Evolutionary conservation across 2,888 invertebrate genomes (phyloP).

Genomic region (Ryuthela nishihirai): DNA sequence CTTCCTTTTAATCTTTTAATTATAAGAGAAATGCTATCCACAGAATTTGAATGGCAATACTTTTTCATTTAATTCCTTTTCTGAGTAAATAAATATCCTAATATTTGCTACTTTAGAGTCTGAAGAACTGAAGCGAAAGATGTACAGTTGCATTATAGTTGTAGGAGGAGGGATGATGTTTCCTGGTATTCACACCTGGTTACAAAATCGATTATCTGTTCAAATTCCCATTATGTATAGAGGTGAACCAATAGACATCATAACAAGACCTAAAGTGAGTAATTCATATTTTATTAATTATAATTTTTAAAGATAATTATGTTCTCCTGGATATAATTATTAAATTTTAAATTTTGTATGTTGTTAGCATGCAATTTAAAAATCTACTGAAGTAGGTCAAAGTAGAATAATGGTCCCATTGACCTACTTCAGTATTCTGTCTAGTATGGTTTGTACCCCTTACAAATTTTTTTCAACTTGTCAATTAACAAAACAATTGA

Average conservation of each 20-base stretch:
- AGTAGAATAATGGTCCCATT: too few relatives aligned
- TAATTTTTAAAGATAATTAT: too few relatives aligned
- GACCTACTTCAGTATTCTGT: too few relatives aligned
- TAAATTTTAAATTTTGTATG: too few relatives aligned
- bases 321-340: too few relatives aligned
- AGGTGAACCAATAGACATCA: slow-evolving; percentile 77
- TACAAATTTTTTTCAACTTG: too few relatives aligned
- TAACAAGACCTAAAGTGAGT: slow-evolving; percentile 73
- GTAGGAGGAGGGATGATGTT: slow-evolving; percentile 91
- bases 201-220: slow-evolving; percentile 77
- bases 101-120: slow-evolving; percentile 56
- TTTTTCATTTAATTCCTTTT: slow-evolving; percentile 1
- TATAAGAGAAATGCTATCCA: too few relatives aligned
- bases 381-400: too few relatives aligned
- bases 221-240: slow-evolving; percentile 77
- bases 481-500: too few relatives aligned
- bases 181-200: slow-evolving; percentile 76
- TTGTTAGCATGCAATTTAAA: too few relatives aligned
- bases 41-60: neutral
- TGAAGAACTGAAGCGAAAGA: slow-evolving; percentile 85
- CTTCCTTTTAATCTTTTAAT: too few relatives aligned
- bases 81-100: neutral
- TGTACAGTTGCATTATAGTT: slow-evolving; percentile 87
- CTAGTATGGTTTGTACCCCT: too few relatives aligned
- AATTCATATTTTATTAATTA: neutral